A percentile compares a stretch with the other conserved stretches of the same genome.
These are phyloP conservation scores for Drosophila tropicalis DNA, from an alignment of 1,140 invertebrate species.

Conservation along the genomic window DNA sequence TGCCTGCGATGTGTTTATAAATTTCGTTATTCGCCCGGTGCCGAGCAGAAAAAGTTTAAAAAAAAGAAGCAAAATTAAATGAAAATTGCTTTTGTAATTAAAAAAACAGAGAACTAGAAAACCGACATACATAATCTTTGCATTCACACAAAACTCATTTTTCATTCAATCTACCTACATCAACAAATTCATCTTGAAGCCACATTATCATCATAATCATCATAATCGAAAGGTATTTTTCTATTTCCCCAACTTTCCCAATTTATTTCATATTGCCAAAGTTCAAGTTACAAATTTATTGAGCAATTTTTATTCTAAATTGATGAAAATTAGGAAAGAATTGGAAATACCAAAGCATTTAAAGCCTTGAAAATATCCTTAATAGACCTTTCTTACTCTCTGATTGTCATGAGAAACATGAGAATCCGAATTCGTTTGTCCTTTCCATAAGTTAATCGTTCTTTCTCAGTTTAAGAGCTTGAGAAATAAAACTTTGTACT, in stretches of 20 bases:
- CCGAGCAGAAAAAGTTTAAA: conserved; percentile 21
- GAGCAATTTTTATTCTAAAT: too few species aligned
- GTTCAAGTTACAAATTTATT: neutral
- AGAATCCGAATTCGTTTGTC: too few species aligned
- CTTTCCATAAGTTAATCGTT: too few species aligned
- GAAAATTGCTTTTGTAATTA: conserved; percentile 56
- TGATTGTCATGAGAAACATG: too few species aligned
- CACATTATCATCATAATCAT: conserved; percentile 44
- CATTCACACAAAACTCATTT: conserved; percentile 55
- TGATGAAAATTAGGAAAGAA: neutral
- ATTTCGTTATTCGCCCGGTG: conserved; percentile 50
- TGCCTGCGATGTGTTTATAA: conserved; percentile 45
- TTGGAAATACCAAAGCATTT: too few species aligned
- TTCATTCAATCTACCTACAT: conserved; percentile 35
- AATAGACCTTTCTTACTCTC: too few species aligned
- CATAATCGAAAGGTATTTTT: conserved; percentile 49
- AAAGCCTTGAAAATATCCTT: too few species aligned
- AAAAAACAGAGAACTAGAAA: conserved; percentile 39
- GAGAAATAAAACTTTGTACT: too few species aligned
- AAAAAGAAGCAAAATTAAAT: conserved; percentile 31
- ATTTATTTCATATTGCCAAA: neutral
- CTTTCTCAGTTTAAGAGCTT: too few species aligned
- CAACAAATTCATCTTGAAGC: conserved; percentile 18
- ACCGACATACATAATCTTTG: conserved; percentile 36
- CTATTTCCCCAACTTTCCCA: neutral